Conservation (phyloP, 2,888 invertebrate genomes). For the Himalopsyche japonica region DNA sequence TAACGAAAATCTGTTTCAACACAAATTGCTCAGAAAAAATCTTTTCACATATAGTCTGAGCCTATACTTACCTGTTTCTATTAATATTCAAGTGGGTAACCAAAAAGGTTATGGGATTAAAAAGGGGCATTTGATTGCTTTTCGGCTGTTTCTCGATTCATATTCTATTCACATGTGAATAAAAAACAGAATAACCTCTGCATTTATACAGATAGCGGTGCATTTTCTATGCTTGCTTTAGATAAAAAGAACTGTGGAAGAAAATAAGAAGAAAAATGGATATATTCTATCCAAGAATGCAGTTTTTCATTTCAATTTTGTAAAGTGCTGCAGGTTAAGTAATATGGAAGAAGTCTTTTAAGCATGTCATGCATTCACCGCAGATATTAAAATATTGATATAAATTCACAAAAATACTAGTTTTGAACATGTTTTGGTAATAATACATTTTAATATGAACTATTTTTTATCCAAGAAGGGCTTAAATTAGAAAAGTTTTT, state of each 20-base stretch:
- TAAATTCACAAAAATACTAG: too few species aligned
- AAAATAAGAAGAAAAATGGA: not conserved
- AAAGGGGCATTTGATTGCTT: not conserved
- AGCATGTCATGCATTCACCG: too few species aligned
- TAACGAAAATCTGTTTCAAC: too few species aligned
- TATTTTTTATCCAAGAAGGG: too few species aligned
- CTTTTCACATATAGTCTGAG: not conserved
- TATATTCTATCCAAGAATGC: not conserved
- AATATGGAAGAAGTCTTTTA: not conserved
- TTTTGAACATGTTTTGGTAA: too few species aligned
- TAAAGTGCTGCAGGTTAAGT: not conserved
- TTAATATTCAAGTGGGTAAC: not conserved
- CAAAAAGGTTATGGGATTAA: not conserved
- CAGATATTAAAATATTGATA: too few species aligned
- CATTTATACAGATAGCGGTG: not conserved
- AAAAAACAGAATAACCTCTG: not conserved
- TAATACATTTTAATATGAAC: too few species aligned
- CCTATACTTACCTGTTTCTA: not conserved
- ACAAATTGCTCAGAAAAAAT: too few species aligned
- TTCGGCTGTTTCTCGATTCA: not conserved
- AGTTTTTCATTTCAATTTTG: not conserved
- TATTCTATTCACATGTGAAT: not conserved
- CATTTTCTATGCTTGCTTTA: not conserved
- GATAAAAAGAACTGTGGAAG: not conserved
- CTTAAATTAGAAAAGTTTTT: too few species aligned